These are phyloP conservation scores for Lithobates sylvaticus DNA, from an alignment of 2,797 vertebrate species.

Conservation along the genomic window DNA sequence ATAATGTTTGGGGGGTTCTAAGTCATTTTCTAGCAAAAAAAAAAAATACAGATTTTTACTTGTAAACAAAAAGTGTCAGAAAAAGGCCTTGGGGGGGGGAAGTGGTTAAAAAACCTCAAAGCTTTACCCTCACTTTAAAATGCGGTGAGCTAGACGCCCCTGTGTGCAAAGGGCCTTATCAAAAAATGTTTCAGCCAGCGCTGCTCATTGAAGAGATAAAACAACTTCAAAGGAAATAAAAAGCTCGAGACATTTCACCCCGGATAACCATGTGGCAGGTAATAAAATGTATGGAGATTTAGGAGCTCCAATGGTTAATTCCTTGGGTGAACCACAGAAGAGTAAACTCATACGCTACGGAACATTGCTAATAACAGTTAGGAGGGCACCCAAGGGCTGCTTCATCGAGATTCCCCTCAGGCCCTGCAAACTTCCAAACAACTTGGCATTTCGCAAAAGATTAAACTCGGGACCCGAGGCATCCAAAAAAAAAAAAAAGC, in stretches of 20 bases:
- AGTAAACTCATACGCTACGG: neutral
- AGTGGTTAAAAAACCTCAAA: no score
- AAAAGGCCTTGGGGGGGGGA: no score
- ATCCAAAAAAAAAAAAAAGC: neutral
- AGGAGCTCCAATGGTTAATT: neutral
- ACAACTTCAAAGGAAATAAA: neutral
- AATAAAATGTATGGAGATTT: neutral
- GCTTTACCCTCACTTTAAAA: no score
- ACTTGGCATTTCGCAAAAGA: constrained; percentile 39
- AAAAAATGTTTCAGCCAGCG: neutral
- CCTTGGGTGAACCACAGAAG: neutral
- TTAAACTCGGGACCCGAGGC: constrained; percentile 42
- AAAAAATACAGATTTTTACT: no score
- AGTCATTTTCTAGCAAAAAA: no score
- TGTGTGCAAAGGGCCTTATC: no score
- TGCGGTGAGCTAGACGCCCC: no score
- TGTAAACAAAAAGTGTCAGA: no score
- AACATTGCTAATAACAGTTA: constrained; percentile 34
- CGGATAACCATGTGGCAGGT: no score
- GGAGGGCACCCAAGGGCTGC: constrained; percentile 23
- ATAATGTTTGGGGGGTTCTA: no score
- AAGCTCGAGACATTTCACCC: neutral
- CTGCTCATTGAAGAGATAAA: neutral
- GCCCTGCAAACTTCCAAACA: constrained; percentile 31
- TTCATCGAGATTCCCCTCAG: constrained; percentile 28